phyloP scores from a whole-genome alignment of 64 coral and sea anemone genomes.

The Trachythela sp. region DNA sequence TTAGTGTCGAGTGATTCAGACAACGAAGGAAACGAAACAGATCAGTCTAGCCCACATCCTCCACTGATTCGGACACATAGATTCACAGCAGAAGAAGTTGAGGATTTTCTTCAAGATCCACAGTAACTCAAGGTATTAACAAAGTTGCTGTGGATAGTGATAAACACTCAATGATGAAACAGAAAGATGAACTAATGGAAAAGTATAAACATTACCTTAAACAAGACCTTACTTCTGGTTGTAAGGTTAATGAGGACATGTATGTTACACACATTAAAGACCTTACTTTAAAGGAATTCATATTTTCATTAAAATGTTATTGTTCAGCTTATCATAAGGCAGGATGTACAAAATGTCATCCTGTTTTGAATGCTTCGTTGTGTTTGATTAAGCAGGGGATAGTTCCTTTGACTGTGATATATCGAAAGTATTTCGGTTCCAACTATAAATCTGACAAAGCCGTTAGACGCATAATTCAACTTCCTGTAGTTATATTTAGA shows the following conservation, averaged over 20 bases:
- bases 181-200: neutral
- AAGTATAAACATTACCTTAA: constrained; percentile 34
- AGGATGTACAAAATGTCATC: constrained; percentile 7
- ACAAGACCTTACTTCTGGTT: constrained; percentile 30
- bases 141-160: neutral
- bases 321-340: constrained; percentile 11
- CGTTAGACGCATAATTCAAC: constrained; percentile 18
- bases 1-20: neutral
- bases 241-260: constrained; percentile 12
- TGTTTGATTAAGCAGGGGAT: constrained; percentile 3
- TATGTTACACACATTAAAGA: constrained; percentile 24
- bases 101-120: neutral
- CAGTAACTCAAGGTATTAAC: neutral
- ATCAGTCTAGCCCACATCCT: too few species aligned
- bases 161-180: neutral
- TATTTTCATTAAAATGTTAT: constrained; percentile 36
- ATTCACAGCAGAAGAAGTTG: neutral
- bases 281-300: constrained; percentile 6
- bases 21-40: neutral
- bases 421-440: constrained; percentile 15
- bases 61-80: too few species aligned
- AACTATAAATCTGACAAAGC: constrained; percentile 27
- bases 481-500: constrained; percentile 37
- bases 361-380: neutral
- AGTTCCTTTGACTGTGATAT: constrained; percentile 11